Base-by-base conservation (phyloP, 2,797 vertebrate genomes). In the Thripadectes ignobilis region DNA sequence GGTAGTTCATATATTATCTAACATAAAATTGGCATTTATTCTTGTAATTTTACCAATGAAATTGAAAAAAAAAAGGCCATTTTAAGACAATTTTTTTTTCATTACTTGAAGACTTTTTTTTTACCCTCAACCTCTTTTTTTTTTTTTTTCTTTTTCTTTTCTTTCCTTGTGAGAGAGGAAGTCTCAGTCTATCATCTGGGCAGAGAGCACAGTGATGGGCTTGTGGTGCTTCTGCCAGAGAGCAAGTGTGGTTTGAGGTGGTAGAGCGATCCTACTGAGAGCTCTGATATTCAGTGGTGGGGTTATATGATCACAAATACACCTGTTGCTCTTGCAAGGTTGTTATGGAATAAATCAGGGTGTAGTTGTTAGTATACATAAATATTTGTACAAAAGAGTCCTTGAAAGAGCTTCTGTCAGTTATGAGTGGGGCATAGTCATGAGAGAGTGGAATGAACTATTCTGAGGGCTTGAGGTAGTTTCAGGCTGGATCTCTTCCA, bases 341-440 rank as follows among this genome's bases (percentile, higher is more conserved):
- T 59, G 39, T 8, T 7, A 12, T 78, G 51, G 17, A 66, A 17
- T 21, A 20, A 10, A 30, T 19, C 41, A 30, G 14, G 21, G 12
- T 45, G 30, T 43, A 30, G 24, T 16, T 2, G 3, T 8, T 18
- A 12, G 10, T 8, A 5, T 23, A 36, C 14, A 51, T 2, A 46
- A 62, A 59, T 30, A 7, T 34, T 49, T 46, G 16, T 12, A 26
- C 46, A 13, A 30, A 77, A 39, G 34, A 58, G 10, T 12, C 7
- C 24, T 78, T 36, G 7, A 9, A 72, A 26, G 17, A 10, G 5
- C 61, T 84, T 43, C 10, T 29, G 17, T 49, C 18, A 7, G 17
- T 27, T 27, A 1, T n/a, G 14, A 24, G 3, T 23, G 24, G 19
- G 5, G 3, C 5, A 3, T 9, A 27, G 30, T 0, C 2, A 39